Conservation (phyloP, 2,113 vertebrate species). For the Cacatua alba region DNA sequence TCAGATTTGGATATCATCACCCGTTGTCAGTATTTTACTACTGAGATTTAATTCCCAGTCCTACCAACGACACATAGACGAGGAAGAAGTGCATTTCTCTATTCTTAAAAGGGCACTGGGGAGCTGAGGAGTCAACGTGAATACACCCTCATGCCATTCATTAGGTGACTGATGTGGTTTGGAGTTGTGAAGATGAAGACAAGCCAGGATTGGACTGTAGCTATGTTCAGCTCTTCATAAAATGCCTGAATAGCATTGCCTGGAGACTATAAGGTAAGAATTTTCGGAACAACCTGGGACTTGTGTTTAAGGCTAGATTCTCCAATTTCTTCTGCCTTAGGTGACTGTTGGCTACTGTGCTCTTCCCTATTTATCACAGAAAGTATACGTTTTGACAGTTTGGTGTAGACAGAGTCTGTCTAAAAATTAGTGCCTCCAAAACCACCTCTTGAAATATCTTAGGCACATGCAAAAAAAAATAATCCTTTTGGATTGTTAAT, state of each 20-base stretch:
- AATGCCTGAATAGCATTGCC: not conserved
- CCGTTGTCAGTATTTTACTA: not conserved
- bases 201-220: not conserved
- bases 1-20: not conserved
- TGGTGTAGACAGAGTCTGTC: not conserved
- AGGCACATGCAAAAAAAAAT: not conserved
- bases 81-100: not conserved
- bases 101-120: not conserved
- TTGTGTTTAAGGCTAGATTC: not conserved
- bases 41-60: not conserved
- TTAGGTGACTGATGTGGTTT: not conserved
- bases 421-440: not conserved
- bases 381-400: not conserved
- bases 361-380: not conserved
- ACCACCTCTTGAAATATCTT: not conserved
- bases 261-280: not conserved
- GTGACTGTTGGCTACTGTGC: not conserved
- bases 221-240: not conserved
- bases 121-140: not conserved
- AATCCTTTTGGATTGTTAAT: not conserved
- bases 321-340: not conserved
- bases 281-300: not conserved
- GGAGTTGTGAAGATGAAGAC: not conserved
- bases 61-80: accelerated
- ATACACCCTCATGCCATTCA: not conserved